Percentiles rank a stretch among this genome's conserved stretches.
These are phyloP conservation scores for Cacatua alba DNA, from an alignment of 2,113 vertebrate genomes.

Conservation along the genomic window DNA sequence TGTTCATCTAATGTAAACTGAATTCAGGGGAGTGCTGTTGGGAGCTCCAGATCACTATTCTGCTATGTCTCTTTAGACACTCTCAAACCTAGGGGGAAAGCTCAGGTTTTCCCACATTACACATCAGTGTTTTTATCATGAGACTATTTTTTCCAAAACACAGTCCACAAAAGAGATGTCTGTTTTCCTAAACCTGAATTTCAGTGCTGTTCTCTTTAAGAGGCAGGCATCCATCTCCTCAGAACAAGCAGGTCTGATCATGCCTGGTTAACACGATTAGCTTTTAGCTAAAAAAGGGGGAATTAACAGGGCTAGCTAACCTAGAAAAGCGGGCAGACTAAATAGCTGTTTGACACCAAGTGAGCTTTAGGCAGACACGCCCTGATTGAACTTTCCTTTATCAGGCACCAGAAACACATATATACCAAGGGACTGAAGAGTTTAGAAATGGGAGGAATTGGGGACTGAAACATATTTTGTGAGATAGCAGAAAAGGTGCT, in stretches of 20 bases:
- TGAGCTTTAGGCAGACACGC: not conserved
- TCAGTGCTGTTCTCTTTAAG: not conserved
- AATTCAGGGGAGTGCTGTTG: not conserved
- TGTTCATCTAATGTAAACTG: not conserved
- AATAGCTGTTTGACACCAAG: not conserved
- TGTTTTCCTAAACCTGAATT: not conserved
- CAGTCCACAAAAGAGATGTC: not conserved
- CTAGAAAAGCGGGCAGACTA: not conserved
- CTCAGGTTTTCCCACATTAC: not conserved
- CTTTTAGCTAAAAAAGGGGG: not conserved
- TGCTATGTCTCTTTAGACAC: not conserved
- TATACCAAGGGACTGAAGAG: not conserved
- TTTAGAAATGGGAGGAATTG: not conserved
- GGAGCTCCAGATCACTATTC: not conserved
- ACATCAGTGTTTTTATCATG: not conserved
- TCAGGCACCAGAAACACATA: not conserved
- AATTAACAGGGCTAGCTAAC: not conserved
- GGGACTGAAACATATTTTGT: not conserved
- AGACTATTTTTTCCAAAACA: not conserved
- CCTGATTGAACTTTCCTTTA: not conserved
- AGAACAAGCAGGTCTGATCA: not conserved
- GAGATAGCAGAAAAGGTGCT: constrained; percentile 1
- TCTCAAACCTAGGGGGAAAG: not conserved
- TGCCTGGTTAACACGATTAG: not conserved
- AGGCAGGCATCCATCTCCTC: not conserved